Percentiles rank a stretch among this genome's conserved stretches.
Evolutionary conservation across 2,797 vertebrate species (phyloP).

Genomic region (Carduelis carduelis): DNA sequence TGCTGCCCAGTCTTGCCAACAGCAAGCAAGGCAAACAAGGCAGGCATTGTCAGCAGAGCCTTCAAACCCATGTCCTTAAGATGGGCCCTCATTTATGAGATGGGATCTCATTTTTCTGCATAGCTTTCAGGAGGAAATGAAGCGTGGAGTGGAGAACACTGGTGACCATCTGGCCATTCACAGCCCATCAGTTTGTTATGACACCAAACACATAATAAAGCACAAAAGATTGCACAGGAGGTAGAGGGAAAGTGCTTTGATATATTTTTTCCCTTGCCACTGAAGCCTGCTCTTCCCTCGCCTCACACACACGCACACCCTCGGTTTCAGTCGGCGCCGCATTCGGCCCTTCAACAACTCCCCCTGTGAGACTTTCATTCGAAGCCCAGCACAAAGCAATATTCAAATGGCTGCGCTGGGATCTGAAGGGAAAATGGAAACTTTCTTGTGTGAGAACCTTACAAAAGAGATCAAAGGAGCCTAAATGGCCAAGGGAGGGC

Average conservation of each 20-base stretch:
- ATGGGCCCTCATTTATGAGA: conserved; percentile 59
- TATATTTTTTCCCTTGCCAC: conserved; percentile 59
- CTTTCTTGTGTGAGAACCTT: conserved; percentile 53
- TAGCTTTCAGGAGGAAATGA: conserved; percentile 69
- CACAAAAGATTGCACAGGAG: conserved; percentile 60
- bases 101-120: conserved; percentile 62
- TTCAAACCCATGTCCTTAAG: conserved; percentile 40
- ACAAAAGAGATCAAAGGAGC: conserved; percentile 67
- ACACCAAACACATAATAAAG: conserved; percentile 65
- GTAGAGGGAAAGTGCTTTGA: conserved; percentile 57
- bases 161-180: conserved; percentile 70
- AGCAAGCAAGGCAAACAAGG: conserved; percentile 22
- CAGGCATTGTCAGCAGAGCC: conserved; percentile 44
- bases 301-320: neutral
- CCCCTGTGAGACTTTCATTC: conserved; percentile 25
- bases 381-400: conserved; percentile 36
- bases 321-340: neutral
- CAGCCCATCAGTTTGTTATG: conserved; percentile 65
- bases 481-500: conserved; percentile 45
- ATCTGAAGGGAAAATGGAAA: conserved; percentile 56
- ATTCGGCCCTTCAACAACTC: neutral
- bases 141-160: conserved; percentile 61
- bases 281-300: conserved; percentile 35
- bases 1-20: neutral
- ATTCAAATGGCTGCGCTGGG: conserved; percentile 22